phyloP scores from a whole-genome alignment of 2,888 invertebrate species.

The Sarcophaga carnaria region DNA sequence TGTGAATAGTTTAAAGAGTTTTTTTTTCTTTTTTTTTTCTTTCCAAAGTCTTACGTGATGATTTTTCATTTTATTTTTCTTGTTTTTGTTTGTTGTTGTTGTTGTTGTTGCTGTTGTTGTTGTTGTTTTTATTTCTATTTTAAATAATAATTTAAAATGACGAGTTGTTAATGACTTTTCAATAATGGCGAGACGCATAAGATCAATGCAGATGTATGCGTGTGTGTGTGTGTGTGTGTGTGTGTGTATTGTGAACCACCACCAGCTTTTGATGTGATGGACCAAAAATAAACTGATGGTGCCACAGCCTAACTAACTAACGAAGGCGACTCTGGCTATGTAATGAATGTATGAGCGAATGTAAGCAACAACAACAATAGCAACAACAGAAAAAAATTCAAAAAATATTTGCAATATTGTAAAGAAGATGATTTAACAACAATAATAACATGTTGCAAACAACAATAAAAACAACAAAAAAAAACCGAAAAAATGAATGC shows the following conservation, averaged over 20 bases:
- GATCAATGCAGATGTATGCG: background rate
- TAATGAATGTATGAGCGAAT: conserved; percentile 15
- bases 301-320: background rate
- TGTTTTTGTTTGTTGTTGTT: background rate
- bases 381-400: background rate
- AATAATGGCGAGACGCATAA: conserved; percentile 50
- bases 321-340: conserved; percentile 17
- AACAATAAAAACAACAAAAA: background rate
- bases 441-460: conserved; percentile 24
- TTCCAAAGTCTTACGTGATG: no score
- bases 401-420: conserved; percentile 53
- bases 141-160: conserved; percentile 64
- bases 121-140: conserved; percentile 25
- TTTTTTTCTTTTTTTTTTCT: no score
- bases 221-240: no score
- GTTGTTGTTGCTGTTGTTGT: background rate
- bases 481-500: conserved; percentile 11
- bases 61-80: conserved; percentile 26
- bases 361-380: conserved; percentile 32
- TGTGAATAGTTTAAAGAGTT: no score
- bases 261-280: background rate
- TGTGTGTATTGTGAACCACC: background rate
- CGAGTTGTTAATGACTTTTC: conserved; percentile 67
- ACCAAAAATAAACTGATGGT: background rate
- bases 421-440: conserved; percentile 52